A percentile compares a stretch with the other conserved stretches of the same genome.
phyloP scores from a whole-genome alignment of 1,140 invertebrate species.

The Achatina immaculata region DNA sequence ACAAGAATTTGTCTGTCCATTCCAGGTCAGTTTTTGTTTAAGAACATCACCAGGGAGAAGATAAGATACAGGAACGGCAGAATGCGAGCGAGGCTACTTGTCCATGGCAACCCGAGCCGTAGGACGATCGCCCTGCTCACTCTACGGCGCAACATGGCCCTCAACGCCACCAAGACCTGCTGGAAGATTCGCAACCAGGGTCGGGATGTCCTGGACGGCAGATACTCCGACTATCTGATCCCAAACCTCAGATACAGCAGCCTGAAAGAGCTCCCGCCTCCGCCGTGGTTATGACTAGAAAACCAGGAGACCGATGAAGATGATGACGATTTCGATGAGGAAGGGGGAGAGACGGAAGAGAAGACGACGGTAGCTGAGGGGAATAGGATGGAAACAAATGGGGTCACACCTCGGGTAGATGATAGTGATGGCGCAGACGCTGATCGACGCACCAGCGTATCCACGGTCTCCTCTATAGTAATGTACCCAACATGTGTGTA shows the following conservation, averaged over 20 bases:
- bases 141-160: slow-evolving; percentile 6
- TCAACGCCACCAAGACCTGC: slow-evolving; percentile 26
- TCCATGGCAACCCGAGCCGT: background rate
- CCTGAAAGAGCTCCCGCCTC: slow-evolving; percentile 24
- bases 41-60: slow-evolving; percentile 22
- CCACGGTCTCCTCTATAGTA: background rate
- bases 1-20: slow-evolving; percentile 3
- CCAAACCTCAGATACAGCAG: slow-evolving; percentile 14
- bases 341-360: background rate
- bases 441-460: background rate
- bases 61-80: slow-evolving; percentile 17
- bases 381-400: background rate
- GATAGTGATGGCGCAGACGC: background rate
- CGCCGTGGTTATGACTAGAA: slow-evolving; percentile 19
- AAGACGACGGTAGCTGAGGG: background rate
- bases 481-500: slow-evolving; percentile 30
- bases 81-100: slow-evolving; percentile 5
- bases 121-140: slow-evolving; percentile 19
- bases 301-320: background rate
- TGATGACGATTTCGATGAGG: background rate
- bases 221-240: slow-evolving; percentile 33
- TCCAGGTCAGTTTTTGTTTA: slow-evolving; percentile 40
- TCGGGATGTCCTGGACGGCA: slow-evolving; percentile 34
- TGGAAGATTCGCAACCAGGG: slow-evolving; percentile 28
- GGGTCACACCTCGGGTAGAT: background rate